phyloP scores from a whole-genome alignment of 2,797 vertebrate species.

The Rhadinocentrus ornatus region DNA sequence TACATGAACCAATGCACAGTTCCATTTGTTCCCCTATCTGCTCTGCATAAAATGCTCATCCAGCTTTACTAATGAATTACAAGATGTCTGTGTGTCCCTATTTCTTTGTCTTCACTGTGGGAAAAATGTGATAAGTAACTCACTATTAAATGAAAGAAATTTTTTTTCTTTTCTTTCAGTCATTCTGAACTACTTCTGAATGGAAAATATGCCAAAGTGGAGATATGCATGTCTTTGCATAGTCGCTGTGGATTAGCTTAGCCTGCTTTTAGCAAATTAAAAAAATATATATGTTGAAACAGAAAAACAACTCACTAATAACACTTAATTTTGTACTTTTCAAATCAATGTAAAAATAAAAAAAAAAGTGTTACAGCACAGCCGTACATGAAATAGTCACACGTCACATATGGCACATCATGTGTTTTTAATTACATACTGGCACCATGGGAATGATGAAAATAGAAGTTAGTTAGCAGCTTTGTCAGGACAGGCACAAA shows the following conservation, averaged over 20 bases:
- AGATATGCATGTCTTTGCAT: not conserved
- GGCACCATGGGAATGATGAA: too few species aligned
- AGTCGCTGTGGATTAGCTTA: not conserved
- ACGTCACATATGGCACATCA: too few species aligned
- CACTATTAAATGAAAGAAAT: conserved; percentile 24
- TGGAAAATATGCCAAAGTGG: not conserved
- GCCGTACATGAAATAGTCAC: not conserved
- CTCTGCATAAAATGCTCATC: conserved; percentile 59
- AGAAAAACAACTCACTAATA: not conserved
- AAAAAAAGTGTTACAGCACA: not conserved
- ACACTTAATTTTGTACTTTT: not conserved
- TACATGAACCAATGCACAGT: conserved; percentile 53
- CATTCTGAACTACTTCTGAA: conserved; percentile 11
- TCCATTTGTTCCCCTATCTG: conserved; percentile 65
- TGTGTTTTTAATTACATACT: too few species aligned
- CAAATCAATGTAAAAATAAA: not conserved
- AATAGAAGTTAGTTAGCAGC: too few species aligned
- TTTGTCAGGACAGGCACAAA: too few species aligned
- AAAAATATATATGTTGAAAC: not conserved
- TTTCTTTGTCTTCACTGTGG: not conserved
- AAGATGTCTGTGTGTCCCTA: conserved; percentile 30
- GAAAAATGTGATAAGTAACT: conserved; percentile 20
- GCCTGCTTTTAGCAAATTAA: too few species aligned
- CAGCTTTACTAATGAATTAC: conserved; percentile 54
- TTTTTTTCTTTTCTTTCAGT: conserved; percentile 33